A percentile compares a stretch with the other conserved stretches of the same genome.
Conservation (phyloP, 2,888 invertebrate species). For the Eupithecia insigniata region DNA sequence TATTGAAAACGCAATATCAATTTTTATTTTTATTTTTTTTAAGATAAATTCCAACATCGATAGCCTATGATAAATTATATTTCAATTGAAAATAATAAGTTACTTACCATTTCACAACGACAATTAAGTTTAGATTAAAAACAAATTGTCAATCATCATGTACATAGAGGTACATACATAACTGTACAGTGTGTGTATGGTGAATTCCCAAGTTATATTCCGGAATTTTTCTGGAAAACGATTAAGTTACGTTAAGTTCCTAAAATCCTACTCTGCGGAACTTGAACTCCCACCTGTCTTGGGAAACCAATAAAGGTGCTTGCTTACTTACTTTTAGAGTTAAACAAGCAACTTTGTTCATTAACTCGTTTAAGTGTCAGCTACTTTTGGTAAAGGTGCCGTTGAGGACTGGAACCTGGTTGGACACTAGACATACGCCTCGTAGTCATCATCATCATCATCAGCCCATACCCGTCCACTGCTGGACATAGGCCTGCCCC, state of each 20-base stretch:
- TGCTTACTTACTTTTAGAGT: constrained; percentile 5
- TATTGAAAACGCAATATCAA: too few species aligned
- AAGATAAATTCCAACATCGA: too few species aligned
- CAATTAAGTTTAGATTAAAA: too few species aligned
- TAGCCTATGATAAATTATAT: too few species aligned
- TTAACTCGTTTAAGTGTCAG: constrained; percentile 11
- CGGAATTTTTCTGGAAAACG: neutral
- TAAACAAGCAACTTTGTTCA: constrained; percentile 12
- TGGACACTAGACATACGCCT: neutral
- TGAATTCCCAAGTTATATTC: neutral
- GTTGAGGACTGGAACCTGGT: neutral
- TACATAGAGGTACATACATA: too few species aligned
- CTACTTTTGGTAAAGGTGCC: neutral
- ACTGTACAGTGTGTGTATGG: neutral
- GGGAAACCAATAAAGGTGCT: neutral
- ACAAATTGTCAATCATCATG: too few species aligned
- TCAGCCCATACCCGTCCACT: too few species aligned
- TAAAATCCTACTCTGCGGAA: neutral
- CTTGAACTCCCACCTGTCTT: neutral
- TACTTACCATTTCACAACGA: neutral
- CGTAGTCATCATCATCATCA: too few species aligned
- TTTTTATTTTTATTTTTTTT: too few species aligned
- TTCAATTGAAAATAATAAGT: too few species aligned
- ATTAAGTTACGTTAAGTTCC: neutral
- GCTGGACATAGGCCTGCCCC: too few species aligned